Percentiles rank a stretch among this genome's conserved stretches.
phyloP scores from a whole-genome alignment of 2,113 vertebrate genomes.

The Cebus imitator region DNA sequence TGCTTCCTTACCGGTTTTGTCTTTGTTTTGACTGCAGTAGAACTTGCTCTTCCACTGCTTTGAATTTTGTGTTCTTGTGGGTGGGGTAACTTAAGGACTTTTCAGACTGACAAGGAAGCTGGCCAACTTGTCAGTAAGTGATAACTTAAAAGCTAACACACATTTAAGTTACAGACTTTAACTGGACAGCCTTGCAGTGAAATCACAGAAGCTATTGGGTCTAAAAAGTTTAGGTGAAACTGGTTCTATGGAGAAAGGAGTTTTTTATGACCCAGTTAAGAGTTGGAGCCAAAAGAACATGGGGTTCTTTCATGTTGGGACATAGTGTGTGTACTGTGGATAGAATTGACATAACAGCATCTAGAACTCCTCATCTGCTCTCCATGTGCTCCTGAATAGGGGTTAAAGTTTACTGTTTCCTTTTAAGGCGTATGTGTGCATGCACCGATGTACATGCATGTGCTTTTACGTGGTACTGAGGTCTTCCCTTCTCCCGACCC shows the following conservation, averaged over 20 bases:
- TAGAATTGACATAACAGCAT: not conserved
- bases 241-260: not conserved
- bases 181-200: not conserved
- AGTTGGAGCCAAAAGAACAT: not conserved
- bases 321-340: not conserved
- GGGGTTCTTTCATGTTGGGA: not conserved
- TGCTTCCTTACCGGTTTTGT: slow-evolving; percentile 19
- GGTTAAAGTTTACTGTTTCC: not conserved
- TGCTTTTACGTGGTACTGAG: not conserved
- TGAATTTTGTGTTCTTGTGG: slow-evolving; percentile 51
- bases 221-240: not conserved
- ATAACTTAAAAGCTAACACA: not conserved
- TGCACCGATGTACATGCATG: rapidly evolving
- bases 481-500: not conserved
- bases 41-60: slow-evolving; percentile 71
- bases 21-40: slow-evolving; percentile 70
- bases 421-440: not conserved
- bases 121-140: not conserved
- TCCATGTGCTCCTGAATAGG: not conserved
- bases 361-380: not conserved
- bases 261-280: not conserved
- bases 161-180: not conserved
- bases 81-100: slow-evolving; percentile 49
- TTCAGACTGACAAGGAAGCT: not conserved
- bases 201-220: not conserved